These are phyloP conservation scores for Falcunculus frontatus DNA, from an alignment of 2,113 vertebrate species.

Conservation along the genomic window DNA sequence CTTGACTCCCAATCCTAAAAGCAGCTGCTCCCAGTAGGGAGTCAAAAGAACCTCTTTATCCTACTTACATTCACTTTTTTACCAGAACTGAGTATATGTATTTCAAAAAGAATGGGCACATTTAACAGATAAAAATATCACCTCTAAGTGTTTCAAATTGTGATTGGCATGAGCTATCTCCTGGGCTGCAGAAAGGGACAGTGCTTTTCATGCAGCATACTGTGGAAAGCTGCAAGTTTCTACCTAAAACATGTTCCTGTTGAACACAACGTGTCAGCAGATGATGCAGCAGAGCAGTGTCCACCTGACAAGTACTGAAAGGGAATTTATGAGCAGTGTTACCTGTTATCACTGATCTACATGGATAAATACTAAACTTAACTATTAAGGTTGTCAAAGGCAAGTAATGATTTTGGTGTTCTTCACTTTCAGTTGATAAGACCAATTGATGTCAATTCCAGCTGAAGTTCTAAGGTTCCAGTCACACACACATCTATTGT, in stretches of 20 bases:
- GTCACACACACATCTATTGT: neutral
- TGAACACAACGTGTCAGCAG: neutral
- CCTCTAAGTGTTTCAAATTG: neutral
- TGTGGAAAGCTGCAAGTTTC: neutral
- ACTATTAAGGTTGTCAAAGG: neutral
- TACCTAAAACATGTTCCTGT: neutral
- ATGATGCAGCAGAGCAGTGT: neutral
- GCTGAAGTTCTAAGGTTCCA: neutral
- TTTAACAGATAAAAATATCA: neutral
- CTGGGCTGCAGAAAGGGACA: neutral
- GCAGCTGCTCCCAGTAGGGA: neutral
- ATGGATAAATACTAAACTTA: neutral
- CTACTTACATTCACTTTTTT: neutral
- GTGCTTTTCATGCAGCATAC: neutral
- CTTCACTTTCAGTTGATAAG: neutral
- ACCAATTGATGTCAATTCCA: neutral
- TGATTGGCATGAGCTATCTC: neutral
- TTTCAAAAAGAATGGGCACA: neutral
- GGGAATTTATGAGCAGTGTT: fast-evolving
- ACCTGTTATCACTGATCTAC: neutral
- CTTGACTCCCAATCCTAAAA: neutral
- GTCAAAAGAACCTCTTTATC: neutral
- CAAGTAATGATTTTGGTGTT: neutral
- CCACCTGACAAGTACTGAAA: neutral
- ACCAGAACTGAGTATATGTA: neutral